phyloP scores from a whole-genome alignment of 2,888 invertebrate species.

The Oxystoma pomonae region DNA sequence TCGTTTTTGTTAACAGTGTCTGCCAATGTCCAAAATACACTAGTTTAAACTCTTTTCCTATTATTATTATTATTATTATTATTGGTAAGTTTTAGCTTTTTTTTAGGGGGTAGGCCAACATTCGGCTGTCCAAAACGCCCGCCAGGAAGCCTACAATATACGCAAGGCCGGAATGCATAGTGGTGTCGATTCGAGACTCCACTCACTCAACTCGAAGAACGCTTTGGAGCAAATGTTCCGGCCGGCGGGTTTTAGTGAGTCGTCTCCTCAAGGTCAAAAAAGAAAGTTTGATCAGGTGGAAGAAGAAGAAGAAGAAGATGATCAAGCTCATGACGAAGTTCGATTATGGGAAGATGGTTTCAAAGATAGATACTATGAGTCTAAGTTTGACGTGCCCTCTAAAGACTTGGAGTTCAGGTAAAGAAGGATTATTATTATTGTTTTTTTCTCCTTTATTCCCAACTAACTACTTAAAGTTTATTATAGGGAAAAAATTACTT shows the following conservation, averaged over 20 bases:
- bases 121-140: conserved; percentile 61
- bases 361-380: conserved; percentile 96
- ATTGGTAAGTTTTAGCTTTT: too few relatives aligned
- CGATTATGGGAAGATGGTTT: conserved; percentile 95
- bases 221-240: conserved; percentile 52
- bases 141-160: conserved; percentile 72
- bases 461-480: too few relatives aligned
- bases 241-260: conserved; percentile 38
- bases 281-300: conserved; percentile 49
- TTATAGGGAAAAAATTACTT: too few relatives aligned
- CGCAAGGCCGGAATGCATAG: conserved; percentile 58
- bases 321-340: conserved; percentile 83
- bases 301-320: conserved; percentile 57
- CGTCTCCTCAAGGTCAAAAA: conserved; percentile 47
- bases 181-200: conserved; percentile 30
- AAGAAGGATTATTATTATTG: too few relatives aligned
- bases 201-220: conserved; percentile 21
- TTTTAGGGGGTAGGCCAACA: conserved; percentile 57
- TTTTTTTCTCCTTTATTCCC: too few relatives aligned
- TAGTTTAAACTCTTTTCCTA: too few relatives aligned
- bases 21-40: too few relatives aligned
- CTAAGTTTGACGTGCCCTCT: conserved; percentile 78
- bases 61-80: too few relatives aligned
- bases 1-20: too few relatives aligned
- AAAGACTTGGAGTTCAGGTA: conserved; percentile 79